Conservation (phyloP, 2,888 invertebrate genomes). For the Augiades crinisus region DNA sequence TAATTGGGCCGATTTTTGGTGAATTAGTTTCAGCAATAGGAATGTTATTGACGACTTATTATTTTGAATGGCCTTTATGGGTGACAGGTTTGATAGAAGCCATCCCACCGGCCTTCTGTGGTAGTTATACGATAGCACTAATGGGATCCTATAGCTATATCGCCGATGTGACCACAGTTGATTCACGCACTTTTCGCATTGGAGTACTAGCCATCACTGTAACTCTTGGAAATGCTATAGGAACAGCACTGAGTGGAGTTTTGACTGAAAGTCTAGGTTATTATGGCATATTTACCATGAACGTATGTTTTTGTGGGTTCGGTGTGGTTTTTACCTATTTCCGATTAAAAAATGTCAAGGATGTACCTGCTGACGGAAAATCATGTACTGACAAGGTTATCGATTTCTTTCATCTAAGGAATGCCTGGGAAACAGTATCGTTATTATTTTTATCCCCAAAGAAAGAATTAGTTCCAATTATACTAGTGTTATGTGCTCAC, state of each 20-base stretch:
- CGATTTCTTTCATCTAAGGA: constrained; percentile 59
- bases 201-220: constrained; percentile 81
- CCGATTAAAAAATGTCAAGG: constrained; percentile 60
- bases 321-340: constrained; percentile 61
- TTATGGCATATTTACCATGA: constrained; percentile 66
- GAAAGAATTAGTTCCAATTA: constrained; percentile 48
- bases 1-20: constrained; percentile 79
- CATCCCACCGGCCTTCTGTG: constrained; percentile 79
- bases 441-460: constrained; percentile 53
- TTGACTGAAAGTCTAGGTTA: constrained; percentile 68
- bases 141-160: constrained; percentile 83
- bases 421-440: constrained; percentile 65
- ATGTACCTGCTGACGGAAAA: constrained; percentile 45
- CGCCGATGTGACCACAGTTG: constrained; percentile 80
- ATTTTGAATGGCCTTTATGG: constrained; percentile 80
- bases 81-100: constrained; percentile 77
- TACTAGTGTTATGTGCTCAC: constrained; percentile 63
- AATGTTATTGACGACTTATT: constrained; percentile 76
- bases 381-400: constrained; percentile 44
- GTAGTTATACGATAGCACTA: constrained; percentile 79
- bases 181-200: constrained; percentile 82
- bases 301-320: constrained; percentile 49
- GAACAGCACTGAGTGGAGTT: constrained; percentile 75
- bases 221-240: constrained; percentile 73
- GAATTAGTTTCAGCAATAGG: constrained; percentile 76